Evolutionary conservation across 2,888 invertebrate genomes (phyloP), one percentile per base, ranked within the genome.

Genomic region (Beris chalybata): DNA sequence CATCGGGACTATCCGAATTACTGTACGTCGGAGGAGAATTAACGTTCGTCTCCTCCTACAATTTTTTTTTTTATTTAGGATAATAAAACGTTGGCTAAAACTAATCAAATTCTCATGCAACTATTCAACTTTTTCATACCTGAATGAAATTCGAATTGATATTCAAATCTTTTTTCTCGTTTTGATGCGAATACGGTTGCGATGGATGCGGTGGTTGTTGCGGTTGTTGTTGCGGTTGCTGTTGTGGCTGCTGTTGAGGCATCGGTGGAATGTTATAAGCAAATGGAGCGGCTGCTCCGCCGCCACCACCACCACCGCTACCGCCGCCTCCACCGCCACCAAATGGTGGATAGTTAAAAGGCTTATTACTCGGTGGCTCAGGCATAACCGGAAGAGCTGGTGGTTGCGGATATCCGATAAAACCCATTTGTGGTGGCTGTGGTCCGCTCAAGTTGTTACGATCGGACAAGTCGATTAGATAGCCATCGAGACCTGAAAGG

Each of bases 361-460:
- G 87, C 69, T 82, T 83, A 66, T 74, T 81, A 47, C 80, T 82
- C 15, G 83, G 83, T 0, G 84, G 84, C n/a, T 81, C 74, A 1
- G 84, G 82, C 79, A 82, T 72, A 56, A 80, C 78, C 3, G 90
- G 89, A 73, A 90, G 78, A 9, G 85, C 76, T 2, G 92, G 91
- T 67, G 88, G 85, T 68, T 85, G 86, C 2, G 93, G 92, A 79
- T 86, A 93, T 0, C 91, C 93, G 71, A 92, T 87, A 77, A 94
- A 94, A 0, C 93, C 93, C 65, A 88, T 86, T 43, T 90, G 90
- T 70, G 88, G 87, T 5, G 91, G 89, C 5, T 86, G 84, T 13
- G 70, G 70, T 57, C 78, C 84, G 11, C 83, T 81, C 3, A 79
- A 80, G 80, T 88, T 87, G 74, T 89, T 89, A 66, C 82, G 82